phyloP scores from a whole-genome alignment of 2,888 invertebrate genomes.

The Harpalus rubripes region DNA sequence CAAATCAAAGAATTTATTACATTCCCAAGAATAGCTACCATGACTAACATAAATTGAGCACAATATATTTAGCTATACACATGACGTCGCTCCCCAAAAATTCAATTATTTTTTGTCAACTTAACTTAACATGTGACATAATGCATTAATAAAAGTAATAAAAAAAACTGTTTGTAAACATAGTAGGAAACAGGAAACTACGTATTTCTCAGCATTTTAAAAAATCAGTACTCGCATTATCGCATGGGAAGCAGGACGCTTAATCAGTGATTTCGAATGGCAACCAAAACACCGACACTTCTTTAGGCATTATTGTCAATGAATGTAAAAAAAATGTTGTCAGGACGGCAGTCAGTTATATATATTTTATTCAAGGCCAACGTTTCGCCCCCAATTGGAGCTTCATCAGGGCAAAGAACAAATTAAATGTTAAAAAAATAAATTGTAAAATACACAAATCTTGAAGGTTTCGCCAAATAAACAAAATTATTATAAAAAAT shows the following conservation, averaged over 20 bases:
- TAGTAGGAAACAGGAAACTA: constrained; percentile 9
- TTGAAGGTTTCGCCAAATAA: too few relatives aligned
- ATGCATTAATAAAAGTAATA: constrained; percentile 33
- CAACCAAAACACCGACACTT: background rate
- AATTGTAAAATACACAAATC: too few relatives aligned
- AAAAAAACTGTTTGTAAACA: constrained; percentile 14
- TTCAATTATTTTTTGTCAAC: constrained; percentile 36
- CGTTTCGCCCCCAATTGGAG: too few relatives aligned
- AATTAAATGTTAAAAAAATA: too few relatives aligned
- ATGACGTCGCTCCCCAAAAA: constrained; percentile 30
- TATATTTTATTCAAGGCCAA: too few relatives aligned
- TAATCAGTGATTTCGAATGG: background rate
- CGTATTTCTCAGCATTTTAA: constrained; percentile 9
- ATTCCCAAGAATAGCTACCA: constrained; percentile 11
- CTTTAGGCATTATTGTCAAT: background rate
- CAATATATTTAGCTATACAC: constrained; percentile 21
- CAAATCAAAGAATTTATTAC: constrained; percentile 22
- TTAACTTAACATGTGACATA: constrained; percentile 35
- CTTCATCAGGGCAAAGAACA: too few relatives aligned
- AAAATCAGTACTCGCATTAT: constrained; percentile 15
- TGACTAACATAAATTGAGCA: constrained; percentile 29
- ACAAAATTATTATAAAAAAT: too few relatives aligned
- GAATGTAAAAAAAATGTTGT: too few relatives aligned
- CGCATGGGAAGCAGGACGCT: background rate
- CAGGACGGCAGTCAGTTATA: too few relatives aligned